These are phyloP conservation scores for Xestia ashworthii DNA, from an alignment of 2,888 invertebrate species.

Conservation along the genomic window DNA sequence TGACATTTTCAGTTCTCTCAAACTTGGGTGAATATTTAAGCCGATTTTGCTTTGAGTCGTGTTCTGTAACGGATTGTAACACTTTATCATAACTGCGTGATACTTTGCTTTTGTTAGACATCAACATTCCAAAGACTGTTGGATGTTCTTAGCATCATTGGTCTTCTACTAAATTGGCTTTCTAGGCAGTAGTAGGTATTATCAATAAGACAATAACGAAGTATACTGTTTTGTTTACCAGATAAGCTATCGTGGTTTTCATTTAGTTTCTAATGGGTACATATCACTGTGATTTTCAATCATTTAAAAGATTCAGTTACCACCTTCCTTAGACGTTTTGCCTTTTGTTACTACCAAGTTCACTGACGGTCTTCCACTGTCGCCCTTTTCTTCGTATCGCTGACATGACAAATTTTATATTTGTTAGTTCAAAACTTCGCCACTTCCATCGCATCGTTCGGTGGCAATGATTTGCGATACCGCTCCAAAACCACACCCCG, in stretches of 20 bases:
- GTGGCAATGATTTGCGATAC: too few species aligned
- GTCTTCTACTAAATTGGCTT: background rate
- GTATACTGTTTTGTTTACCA: background rate
- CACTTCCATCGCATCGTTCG: too few species aligned
- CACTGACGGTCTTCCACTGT: too few species aligned
- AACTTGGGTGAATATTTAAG: constrained; percentile 31
- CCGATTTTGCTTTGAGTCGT: constrained; percentile 29
- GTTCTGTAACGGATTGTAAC: background rate
- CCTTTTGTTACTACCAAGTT: background rate
- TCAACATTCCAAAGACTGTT: constrained; percentile 10
- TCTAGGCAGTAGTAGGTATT: constrained; percentile 6
- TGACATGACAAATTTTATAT: too few species aligned
- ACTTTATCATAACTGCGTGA: constrained; percentile 3
- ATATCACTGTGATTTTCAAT: background rate
- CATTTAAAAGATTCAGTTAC: background rate
- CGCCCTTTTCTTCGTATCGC: too few species aligned
- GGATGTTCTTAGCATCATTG: background rate
- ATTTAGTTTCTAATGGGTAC: background rate
- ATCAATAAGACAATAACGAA: background rate
- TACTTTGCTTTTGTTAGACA: constrained; percentile 14
- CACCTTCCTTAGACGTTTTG: background rate
- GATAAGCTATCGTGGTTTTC: background rate
- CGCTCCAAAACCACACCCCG: too few species aligned
- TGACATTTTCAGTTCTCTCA: constrained; percentile 23
- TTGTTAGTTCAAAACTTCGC: too few species aligned